Evolutionary conservation across 2,888 invertebrate species (phyloP).

Genomic region (Sphaeridia pumilis): DNA sequence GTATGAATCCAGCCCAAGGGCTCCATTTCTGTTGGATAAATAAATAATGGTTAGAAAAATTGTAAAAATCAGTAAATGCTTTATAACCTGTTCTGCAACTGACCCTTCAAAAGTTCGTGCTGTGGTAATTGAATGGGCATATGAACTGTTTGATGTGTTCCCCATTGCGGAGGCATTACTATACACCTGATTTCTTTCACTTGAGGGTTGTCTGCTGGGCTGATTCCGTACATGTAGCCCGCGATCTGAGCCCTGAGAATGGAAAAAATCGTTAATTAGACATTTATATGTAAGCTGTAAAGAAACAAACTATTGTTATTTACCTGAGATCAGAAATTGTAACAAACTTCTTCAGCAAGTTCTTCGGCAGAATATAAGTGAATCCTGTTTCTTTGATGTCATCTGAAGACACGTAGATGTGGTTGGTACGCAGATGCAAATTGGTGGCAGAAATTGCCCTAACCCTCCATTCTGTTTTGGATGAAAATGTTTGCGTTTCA

Average conservation of each 20-base stretch:
- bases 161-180: conserved; percentile 97
- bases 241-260: conserved; percentile 56
- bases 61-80: too few relatives aligned
- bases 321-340: conserved; percentile 93
- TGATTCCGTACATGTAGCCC: conserved; percentile 91
- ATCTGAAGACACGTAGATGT: conserved; percentile 98
- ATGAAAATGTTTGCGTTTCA: conserved; percentile 95
- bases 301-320: too few relatives aligned
- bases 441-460: conserved; percentile 97
- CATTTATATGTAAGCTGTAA: too few relatives aligned
- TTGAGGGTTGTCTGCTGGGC: conserved; percentile 93
- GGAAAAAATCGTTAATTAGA: too few relatives aligned
- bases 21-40: conserved; percentile 67
- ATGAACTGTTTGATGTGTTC: conserved; percentile 97
- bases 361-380: conserved; percentile 72
- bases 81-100: too few relatives aligned
- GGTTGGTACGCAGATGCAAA: conserved; percentile 91
- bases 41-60: too few relatives aligned
- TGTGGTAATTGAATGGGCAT: conserved; percentile 80
- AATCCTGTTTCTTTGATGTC: conserved; percentile 99
- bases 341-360: conserved; percentile 96
- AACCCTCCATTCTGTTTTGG: conserved; percentile 98
- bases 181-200: conserved; percentile 98
- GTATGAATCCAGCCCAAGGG: conserved; percentile 99
- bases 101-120: conserved; percentile 76